These are phyloP conservation scores for Pelmatolapia mariae DNA, from an alignment of 2,113 vertebrate species.

Conservation along the genomic window DNA sequence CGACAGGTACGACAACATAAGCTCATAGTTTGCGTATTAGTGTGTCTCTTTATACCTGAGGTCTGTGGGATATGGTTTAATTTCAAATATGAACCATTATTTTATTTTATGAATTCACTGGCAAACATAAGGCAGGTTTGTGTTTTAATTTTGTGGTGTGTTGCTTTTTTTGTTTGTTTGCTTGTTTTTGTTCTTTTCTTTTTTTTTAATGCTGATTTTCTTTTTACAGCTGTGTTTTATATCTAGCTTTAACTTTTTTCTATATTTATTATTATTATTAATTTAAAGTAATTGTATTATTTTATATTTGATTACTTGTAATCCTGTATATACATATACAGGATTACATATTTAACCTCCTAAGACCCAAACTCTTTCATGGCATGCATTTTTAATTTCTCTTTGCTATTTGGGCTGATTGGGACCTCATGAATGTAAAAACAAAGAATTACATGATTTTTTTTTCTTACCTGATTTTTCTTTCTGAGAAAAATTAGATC, in stretches of 20 bases:
- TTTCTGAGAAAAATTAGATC: background rate
- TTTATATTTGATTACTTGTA: background rate
- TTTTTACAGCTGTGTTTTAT: background rate
- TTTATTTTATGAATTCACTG: background rate
- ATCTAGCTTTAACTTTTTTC: background rate
- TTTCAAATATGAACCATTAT: background rate
- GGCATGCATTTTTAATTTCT: background rate
- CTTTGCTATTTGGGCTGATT: background rate
- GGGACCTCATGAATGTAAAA: background rate
- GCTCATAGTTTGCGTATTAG: background rate
- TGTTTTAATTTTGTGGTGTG: background rate
- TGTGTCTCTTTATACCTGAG: background rate
- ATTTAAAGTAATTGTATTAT: background rate
- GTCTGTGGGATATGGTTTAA: background rate
- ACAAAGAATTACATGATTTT: background rate
- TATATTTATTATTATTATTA: background rate
- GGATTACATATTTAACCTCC: background rate
- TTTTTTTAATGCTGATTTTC: background rate
- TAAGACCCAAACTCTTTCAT: background rate
- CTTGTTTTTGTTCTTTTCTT: background rate
- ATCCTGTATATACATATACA: background rate
- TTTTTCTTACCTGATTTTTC: background rate
- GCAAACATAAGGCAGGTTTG: background rate
- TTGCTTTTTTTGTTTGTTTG: background rate
- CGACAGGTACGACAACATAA: background rate